Base-by-base conservation (phyloP, 2,888 invertebrate species). In the Caradrina kadenii region DNA sequence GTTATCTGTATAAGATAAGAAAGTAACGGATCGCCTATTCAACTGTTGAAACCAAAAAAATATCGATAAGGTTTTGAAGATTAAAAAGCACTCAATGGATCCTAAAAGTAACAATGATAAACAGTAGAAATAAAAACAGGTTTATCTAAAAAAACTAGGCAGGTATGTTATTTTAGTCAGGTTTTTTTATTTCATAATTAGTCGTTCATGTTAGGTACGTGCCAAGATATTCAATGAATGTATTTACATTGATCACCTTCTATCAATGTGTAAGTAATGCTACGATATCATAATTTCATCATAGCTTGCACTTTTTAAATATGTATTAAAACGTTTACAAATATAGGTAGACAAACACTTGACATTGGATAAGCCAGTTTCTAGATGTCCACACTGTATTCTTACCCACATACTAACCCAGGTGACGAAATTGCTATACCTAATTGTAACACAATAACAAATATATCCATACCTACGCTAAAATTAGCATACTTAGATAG, bases 321-420 rank as follows among this genome's bases (percentile, higher is more conserved):
- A 65, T 81, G 78, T 83, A 75, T 78, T 73, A 48, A 76, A 76
- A 70, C 66, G 66, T 79, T 62, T 58, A 77, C 80, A 73, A 66
- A 69, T 75, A 72, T 22, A 39, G 39, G 39, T 13, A 50, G 17
- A 63, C 56, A 82, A 83, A 86, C 75, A 85, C 81, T 85, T 89
- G 86, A 88, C 87, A 88, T 89, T 89, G 87, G 89, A 89, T 89
- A 88, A 87, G 83, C 83, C 79, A 80, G 73, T 86, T 85, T 87
- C 81, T 82, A 78, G 72, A 81, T 83, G 72, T 80, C 77, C 73
- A 80, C 79, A 72, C 69, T 48, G 21, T 45, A 52, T 63, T 65
- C 62, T 53, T 66, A 59, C 17, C 13, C 60, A 54, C 35, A 13
- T 64, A 62, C 22, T 22, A 58, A 31, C 35, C 63, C 15, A 39